Percentiles rank a stretch among this genome's conserved stretches.
Evolutionary conservation across 1,140 invertebrate species (phyloP).

Genomic region (Orussus abietinus): DNA sequence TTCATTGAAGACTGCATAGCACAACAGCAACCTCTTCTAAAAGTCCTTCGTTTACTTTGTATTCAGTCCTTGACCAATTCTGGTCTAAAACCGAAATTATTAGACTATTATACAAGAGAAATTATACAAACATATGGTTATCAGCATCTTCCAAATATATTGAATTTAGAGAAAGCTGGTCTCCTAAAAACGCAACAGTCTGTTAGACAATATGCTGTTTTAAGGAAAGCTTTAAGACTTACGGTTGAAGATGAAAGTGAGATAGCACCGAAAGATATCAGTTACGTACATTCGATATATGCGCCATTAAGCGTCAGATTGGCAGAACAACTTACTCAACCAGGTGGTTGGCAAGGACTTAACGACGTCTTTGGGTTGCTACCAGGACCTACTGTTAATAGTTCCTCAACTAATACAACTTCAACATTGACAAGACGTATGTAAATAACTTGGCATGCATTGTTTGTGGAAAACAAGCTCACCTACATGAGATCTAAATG

Average conservation of each 20-base stretch:
- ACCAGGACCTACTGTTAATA: slow-evolving; percentile 58
- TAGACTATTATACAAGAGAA: slow-evolving; percentile 92
- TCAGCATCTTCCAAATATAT: slow-evolving; percentile 76
- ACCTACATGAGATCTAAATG: too few species aligned
- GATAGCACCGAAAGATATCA: slow-evolving; percentile 81
- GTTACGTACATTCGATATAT: slow-evolving; percentile 91
- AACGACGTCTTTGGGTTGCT: slow-evolving; percentile 64
- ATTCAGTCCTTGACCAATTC: slow-evolving; percentile 84
- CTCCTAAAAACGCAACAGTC: slow-evolving; percentile 72
- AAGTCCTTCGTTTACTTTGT: slow-evolving; percentile 84
- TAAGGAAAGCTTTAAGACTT: slow-evolving; percentile 72
- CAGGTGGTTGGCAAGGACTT: slow-evolving; percentile 76
- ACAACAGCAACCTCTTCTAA: slow-evolving; percentile 73
- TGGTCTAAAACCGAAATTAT: slow-evolving; percentile 83
- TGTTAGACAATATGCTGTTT: slow-evolving; percentile 64
- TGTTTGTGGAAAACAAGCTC: too few species aligned
- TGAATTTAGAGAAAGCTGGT: slow-evolving; percentile 85
- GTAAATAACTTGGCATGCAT: too few species aligned
- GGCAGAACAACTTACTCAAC: slow-evolving; percentile 78
- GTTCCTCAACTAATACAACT: slow-evolving; percentile 20
- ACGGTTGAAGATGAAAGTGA: slow-evolving; percentile 86
- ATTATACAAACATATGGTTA: slow-evolving; percentile 87
- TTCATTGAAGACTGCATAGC: slow-evolving; percentile 92
- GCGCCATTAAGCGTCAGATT: slow-evolving; percentile 89
- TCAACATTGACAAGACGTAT: too few species aligned